Percentiles rank a stretch among this genome's conserved stretches.
Evolutionary conservation across 2,888 invertebrate species (phyloP).

Genomic region (Caenorhabditis becei): DNA sequence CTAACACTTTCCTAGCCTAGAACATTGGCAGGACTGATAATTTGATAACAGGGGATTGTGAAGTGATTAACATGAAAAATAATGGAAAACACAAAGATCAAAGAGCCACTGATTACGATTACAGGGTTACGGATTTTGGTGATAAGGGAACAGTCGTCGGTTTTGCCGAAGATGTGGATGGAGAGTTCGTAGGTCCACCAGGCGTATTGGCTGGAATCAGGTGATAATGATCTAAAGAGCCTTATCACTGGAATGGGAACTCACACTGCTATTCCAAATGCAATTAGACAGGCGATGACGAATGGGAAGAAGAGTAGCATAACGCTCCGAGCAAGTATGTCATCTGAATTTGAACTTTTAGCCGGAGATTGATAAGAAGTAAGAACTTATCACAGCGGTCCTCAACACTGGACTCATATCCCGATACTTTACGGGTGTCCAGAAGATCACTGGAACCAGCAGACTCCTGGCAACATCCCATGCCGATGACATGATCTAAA

Average conservation of each 20-base stretch:
- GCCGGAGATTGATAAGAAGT: neutral
- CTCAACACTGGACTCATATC: neutral
- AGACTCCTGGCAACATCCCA: neutral
- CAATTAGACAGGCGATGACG: neutral
- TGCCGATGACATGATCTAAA: too few relatives aligned
- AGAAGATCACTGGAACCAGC: neutral
- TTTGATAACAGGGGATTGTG: neutral
- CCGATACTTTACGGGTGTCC: neutral
- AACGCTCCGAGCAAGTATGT: neutral
- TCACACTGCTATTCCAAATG: neutral
- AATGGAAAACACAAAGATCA: neutral
- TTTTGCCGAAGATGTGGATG: neutral
- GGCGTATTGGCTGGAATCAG: neutral
- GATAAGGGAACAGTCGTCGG: neutral
- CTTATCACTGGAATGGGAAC: too few relatives aligned
- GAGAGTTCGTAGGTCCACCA: neutral
- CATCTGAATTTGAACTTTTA: too few relatives aligned
- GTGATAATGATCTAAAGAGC: too few relatives aligned
- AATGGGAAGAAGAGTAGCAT: neutral
- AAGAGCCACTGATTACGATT: neutral
- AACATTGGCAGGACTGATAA: neutral
- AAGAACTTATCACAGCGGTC: neutral
- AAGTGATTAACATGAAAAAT: neutral
- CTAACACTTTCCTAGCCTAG: too few relatives aligned
- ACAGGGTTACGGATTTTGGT: neutral